Evolutionary conservation across 2,888 invertebrate species (phyloP).

Genomic region (Nemapogon koenigi): DNA sequence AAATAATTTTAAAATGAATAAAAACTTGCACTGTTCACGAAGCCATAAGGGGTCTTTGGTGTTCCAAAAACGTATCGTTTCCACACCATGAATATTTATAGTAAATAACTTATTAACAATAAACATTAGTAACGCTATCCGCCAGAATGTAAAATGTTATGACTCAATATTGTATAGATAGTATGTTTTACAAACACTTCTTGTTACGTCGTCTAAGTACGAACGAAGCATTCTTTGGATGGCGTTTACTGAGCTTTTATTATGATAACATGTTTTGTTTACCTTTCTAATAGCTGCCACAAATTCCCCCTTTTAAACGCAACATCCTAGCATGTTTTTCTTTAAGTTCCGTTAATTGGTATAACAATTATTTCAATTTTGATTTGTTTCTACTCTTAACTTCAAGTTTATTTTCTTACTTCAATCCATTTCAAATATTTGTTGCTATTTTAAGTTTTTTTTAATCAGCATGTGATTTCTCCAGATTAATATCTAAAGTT

Average conservation of each 20-base stretch:
- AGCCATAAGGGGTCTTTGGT: slow-evolving; percentile 63
- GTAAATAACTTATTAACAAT: slow-evolving; percentile 13
- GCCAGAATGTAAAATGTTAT: slow-evolving; percentile 41
- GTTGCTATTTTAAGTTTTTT: background rate
- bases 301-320: slow-evolving; percentile 34
- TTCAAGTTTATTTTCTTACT: background rate
- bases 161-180: slow-evolving; percentile 45
- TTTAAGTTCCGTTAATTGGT: slow-evolving; percentile 35
- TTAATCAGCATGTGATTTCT: background rate
- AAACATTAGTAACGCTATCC: slow-evolving; percentile 42
- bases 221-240: slow-evolving; percentile 53
- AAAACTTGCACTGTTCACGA: slow-evolving; percentile 58
- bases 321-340: slow-evolving; percentile 27
- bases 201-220: slow-evolving; percentile 26
- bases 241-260: slow-evolving; percentile 38
- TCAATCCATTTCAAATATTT: background rate
- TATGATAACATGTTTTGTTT: slow-evolving; percentile 62
- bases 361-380: slow-evolving; percentile 18
- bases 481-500: no score
- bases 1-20: no score
- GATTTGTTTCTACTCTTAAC: slow-evolving; percentile 4
- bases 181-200: slow-evolving; percentile 58
- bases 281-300: slow-evolving; percentile 43
- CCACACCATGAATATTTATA: no score
- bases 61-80: slow-evolving; percentile 59